phyloP scores from a whole-genome alignment of 2,888 invertebrate species.

The Phlogophora meticulosa region DNA sequence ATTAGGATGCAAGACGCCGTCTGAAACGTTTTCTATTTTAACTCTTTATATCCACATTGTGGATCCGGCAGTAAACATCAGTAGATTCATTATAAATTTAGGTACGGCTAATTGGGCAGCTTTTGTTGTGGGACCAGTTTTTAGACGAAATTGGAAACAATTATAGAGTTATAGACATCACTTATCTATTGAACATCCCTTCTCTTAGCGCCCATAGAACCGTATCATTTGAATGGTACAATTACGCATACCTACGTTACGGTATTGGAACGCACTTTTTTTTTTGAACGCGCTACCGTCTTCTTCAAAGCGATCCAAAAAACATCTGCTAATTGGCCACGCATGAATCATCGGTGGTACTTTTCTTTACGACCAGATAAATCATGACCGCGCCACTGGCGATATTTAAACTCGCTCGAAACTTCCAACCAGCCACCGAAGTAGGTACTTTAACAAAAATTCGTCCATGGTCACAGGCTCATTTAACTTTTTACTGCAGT shows the following conservation, averaged over 20 bases:
- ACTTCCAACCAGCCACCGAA: slow-evolving; percentile 20
- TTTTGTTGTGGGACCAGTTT: not conserved
- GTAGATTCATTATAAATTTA: slow-evolving; percentile 13
- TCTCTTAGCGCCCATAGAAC: not conserved
- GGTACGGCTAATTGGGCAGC: not conserved
- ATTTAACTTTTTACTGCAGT: slow-evolving; percentile 74
- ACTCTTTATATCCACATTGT: slow-evolving; percentile 11
- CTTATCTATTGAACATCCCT: not conserved
- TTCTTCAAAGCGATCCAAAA: slow-evolving; percentile 37
- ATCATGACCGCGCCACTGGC: slow-evolving; percentile 40
- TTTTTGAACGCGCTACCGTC: slow-evolving; percentile 14
- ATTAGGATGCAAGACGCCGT: slow-evolving; percentile 50
- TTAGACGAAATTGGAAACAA: slow-evolving; percentile 1
- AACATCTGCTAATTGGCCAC: slow-evolving; percentile 46
- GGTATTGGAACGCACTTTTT: slow-evolving; percentile 29
- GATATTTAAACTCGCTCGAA: slow-evolving; percentile 41
- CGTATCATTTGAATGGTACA: slow-evolving; percentile 3
- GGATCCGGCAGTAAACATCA: slow-evolving; percentile 2
- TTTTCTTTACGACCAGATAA: slow-evolving; percentile 51
- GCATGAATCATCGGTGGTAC: slow-evolving; percentile 51
- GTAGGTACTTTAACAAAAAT: slow-evolving; percentile 32
- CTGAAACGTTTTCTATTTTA: slow-evolving; percentile 29
- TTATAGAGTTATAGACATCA: not conserved
- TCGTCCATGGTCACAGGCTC: slow-evolving; percentile 69
- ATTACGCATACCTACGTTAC: not conserved